These are phyloP conservation scores for Proterorhinus semilunaris DNA, from an alignment of 2,113 vertebrate genomes.

Conservation along the genomic window DNA sequence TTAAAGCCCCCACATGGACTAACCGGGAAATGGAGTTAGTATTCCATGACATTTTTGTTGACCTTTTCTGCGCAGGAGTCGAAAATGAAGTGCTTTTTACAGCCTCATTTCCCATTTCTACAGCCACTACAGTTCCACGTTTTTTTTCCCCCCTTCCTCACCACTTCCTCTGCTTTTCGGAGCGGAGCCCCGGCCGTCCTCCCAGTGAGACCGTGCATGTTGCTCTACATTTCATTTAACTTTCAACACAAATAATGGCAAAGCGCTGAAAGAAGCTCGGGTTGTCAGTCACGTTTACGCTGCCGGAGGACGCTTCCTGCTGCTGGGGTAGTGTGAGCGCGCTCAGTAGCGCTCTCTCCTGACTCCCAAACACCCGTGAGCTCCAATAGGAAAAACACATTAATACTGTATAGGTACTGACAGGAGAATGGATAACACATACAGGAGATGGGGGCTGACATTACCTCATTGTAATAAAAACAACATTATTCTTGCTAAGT, in stretches of 20 bases:
- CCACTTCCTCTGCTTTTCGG: not conserved
- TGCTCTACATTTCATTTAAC: slow-evolving; percentile 16
- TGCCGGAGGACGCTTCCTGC: too few relatives aligned
- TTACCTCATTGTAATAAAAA: slow-evolving; percentile 68
- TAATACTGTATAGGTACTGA: slow-evolving; percentile 20
- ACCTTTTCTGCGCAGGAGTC: not conserved
- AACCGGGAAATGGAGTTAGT: not conserved
- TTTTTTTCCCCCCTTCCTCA: not conserved
- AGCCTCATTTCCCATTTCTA: not conserved
- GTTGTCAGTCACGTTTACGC: slow-evolving; percentile 33
- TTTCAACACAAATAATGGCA: slow-evolving; percentile 45
- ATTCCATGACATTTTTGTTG: not conserved
- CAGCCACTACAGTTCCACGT: not conserved
- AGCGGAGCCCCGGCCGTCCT: not conserved
- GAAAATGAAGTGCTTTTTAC: not conserved
- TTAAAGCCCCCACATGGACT: not conserved
- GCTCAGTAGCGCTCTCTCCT: slow-evolving; percentile 1
- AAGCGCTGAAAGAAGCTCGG: slow-evolving; percentile 30
- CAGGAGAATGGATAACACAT: slow-evolving; percentile 5
- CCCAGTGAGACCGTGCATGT: not conserved
- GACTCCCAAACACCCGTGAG: slow-evolving; percentile 16
- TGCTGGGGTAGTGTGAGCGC: slow-evolving; percentile 3
- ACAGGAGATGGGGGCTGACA: slow-evolving; percentile 13
- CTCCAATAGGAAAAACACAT: slow-evolving; percentile 28
- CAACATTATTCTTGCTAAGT: slow-evolving; percentile 52